Conservation (phyloP, 2,888 invertebrate species). For the Ophonus ardosiacus region DNA sequence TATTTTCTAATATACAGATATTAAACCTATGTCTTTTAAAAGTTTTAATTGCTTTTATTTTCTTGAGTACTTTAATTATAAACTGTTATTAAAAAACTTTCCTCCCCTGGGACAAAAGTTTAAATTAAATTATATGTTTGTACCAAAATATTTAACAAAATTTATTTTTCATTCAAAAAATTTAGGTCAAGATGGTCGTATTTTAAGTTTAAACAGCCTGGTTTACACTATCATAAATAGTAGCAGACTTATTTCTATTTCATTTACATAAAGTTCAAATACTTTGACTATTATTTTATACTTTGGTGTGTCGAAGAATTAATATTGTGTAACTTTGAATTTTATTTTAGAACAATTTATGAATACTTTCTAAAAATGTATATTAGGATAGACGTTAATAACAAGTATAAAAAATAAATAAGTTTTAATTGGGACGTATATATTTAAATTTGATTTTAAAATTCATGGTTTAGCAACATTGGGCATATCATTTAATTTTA, state of each 20-base stretch:
- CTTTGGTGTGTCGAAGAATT: conserved; percentile 8
- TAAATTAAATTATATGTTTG: conserved; percentile 40
- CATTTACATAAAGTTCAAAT: conserved; percentile 36
- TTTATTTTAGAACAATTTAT: conserved; percentile 13
- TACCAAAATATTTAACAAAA: conserved; percentile 21
- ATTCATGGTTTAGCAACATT: background rate
- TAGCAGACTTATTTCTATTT: conserved; percentile 16
- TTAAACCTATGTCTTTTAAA: conserved; percentile 12
- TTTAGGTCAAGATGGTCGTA: conserved; percentile 8
- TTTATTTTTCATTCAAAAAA: conserved; percentile 12
- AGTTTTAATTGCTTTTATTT: conserved; percentile 46
- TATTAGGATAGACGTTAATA: conserved; percentile 17
- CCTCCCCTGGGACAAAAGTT: conserved; percentile 7
- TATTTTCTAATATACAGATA: background rate
- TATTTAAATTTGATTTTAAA: background rate
- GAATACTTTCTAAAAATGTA: conserved; percentile 38
- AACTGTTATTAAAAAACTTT: conserved; percentile 40
- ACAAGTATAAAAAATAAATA: conserved; percentile 15
- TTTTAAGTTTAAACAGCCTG: conserved; percentile 11
- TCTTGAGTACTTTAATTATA: conserved; percentile 44
- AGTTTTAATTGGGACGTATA: background rate
- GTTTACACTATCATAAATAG: conserved; percentile 28
- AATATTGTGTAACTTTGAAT: conserved; percentile 33
- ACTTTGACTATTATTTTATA: conserved; percentile 22
- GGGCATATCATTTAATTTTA: background rate